Evolutionary conservation across 2,797 vertebrate genomes (phyloP).

Genomic region (Australoheros facetus): DNA sequence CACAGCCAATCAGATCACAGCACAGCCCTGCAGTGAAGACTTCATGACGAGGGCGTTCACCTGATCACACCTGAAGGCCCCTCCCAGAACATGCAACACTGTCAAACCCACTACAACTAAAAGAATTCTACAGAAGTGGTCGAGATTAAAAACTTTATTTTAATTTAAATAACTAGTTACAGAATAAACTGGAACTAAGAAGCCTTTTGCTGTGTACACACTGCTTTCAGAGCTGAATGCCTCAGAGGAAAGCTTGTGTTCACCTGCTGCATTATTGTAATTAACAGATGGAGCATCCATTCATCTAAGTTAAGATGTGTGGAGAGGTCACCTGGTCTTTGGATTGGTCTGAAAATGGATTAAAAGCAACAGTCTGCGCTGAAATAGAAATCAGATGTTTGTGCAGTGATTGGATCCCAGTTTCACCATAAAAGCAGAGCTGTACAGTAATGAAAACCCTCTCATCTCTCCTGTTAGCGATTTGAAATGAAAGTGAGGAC

Average conservation of each 20-base stretch:
- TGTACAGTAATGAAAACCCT: constrained; percentile 8
- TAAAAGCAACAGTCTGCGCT: constrained; percentile 9
- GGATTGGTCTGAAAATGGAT: constrained; percentile 39
- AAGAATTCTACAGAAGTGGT: not conserved
- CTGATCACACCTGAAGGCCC: not conserved
- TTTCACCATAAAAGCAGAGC: not conserved
- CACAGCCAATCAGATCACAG: too few relatives aligned
- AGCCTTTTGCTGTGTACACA: too few relatives aligned
- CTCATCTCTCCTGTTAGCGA: constrained; percentile 29
- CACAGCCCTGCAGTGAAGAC: too few relatives aligned
- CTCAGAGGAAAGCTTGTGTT: not conserved
- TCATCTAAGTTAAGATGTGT: constrained; percentile 26
- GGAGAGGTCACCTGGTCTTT: constrained; percentile 28
- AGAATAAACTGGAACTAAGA: too few relatives aligned
- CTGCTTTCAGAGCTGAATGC: too few relatives aligned
- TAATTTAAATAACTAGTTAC: too few relatives aligned
- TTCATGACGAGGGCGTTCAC: not conserved
- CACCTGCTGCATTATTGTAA: constrained; percentile 18
- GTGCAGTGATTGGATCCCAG: constrained; percentile 15
- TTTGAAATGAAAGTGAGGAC: constrained; percentile 32
- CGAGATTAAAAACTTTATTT: not conserved
- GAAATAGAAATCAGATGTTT: constrained; percentile 40
- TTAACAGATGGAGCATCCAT: constrained; percentile 9
- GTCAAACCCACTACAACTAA: not conserved
- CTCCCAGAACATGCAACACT: too few relatives aligned